These are phyloP conservation scores for Patiria pectinifera DNA, from an alignment of 53 echinoderm and acorn worm species.

Conservation along the genomic window DNA sequence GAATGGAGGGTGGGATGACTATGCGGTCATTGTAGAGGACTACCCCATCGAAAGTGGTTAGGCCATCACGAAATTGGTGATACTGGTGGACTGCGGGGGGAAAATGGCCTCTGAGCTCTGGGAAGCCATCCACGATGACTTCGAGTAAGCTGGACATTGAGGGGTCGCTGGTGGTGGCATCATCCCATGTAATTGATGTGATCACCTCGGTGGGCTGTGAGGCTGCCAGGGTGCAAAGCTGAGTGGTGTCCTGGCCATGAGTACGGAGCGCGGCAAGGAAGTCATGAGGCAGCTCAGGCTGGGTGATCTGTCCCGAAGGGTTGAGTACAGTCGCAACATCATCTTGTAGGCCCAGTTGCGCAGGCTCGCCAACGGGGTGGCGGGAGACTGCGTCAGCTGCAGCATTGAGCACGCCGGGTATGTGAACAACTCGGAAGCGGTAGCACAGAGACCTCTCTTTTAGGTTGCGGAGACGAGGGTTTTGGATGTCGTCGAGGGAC, in stretches of 20 bases:
- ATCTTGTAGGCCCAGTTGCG: slow-evolving; percentile 14
- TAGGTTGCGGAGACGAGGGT: slow-evolving; percentile 71
- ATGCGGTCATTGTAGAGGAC: too few species aligned
- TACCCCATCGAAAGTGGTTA: slow-evolving; percentile 62
- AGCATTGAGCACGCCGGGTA: slow-evolving; percentile 28
- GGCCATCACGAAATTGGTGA: slow-evolving; percentile 42
- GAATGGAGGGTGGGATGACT: slow-evolving; percentile 72
- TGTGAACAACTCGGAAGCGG: slow-evolving; percentile 40
- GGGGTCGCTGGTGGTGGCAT: neutral
- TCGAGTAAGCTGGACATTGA: neutral
- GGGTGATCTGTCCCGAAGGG: neutral
- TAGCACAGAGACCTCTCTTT: slow-evolving; percentile 70
- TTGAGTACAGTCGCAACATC: slow-evolving; percentile 10
- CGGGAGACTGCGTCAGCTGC: slow-evolving; percentile 16
- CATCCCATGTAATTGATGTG: neutral
- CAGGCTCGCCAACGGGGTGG: slow-evolving; percentile 24
- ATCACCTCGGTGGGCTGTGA: neutral
- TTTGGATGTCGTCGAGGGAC: slow-evolving; percentile 65
- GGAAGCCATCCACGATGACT: neutral
- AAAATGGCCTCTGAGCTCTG: neutral
- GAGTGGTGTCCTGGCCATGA: neutral
- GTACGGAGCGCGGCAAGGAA: slow-evolving; percentile 1
- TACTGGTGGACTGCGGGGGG: slow-evolving; percentile 59
- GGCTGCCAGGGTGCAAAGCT: neutral
- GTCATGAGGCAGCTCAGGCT: slow-evolving; percentile 5